These are phyloP conservation scores for Eurystomus gularis DNA, from an alignment of 2,113 vertebrate genomes.

Conservation along the genomic window DNA sequence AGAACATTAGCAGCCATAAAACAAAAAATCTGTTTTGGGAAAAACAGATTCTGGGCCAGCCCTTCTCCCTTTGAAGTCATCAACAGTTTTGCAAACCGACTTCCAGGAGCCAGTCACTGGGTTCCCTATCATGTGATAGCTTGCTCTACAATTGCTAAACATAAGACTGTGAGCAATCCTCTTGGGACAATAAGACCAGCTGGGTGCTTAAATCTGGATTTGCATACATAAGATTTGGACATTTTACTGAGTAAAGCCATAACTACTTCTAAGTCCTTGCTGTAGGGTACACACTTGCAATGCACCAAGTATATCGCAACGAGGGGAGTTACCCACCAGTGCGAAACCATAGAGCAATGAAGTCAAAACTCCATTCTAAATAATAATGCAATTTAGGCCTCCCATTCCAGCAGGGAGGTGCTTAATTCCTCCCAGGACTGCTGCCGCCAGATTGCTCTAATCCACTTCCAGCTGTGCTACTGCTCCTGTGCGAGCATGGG, in stretches of 20 bases:
- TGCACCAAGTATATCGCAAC: background rate
- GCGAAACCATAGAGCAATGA: background rate
- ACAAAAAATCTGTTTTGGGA: background rate
- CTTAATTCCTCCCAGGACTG: conserved; percentile 61
- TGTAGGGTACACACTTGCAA: background rate
- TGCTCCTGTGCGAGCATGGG: conserved; percentile 45
- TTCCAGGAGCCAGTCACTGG: background rate
- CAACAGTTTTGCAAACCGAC: background rate
- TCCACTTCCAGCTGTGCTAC: conserved; percentile 62
- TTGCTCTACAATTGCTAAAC: background rate
- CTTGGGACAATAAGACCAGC: background rate
- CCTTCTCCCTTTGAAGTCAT: conserved; percentile 31
- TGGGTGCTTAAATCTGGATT: background rate
- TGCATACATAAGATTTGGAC: background rate
- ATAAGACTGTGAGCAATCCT: background rate
- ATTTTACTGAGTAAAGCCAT: background rate
- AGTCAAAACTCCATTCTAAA: conserved; percentile 40
- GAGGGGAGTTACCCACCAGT: background rate
- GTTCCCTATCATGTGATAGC: background rate
- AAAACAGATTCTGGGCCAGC: background rate
- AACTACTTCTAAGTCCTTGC: background rate
- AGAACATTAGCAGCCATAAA: background rate
- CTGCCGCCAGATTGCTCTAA: conserved; percentile 56
- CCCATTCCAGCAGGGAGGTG: conserved; percentile 1
- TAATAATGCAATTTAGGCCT: conserved; percentile 50